Conservation (phyloP, 2,797 vertebrate species). For the Oryzias sinensis region DNA sequence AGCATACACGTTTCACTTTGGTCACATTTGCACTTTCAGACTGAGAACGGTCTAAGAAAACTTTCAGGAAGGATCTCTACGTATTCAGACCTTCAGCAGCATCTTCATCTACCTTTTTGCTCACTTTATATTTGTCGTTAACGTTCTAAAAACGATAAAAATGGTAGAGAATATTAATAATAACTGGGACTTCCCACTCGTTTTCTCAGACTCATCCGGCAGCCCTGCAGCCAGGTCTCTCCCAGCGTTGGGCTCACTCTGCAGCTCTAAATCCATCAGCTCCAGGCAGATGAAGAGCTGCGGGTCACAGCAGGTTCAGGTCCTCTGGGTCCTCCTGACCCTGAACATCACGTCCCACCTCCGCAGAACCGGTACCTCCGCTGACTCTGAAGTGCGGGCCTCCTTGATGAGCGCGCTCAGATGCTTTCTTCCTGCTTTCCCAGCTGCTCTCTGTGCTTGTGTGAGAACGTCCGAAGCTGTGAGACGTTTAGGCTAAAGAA, state of each 20-base stretch:
- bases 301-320: constrained; percentile 7
- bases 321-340: constrained; percentile 7
- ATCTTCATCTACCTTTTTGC: too few relatives aligned
- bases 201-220: constrained; percentile 1
- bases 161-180: too few relatives aligned
- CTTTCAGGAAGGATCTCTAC: too few relatives aligned
- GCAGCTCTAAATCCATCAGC: constrained; percentile 13
- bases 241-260: constrained; percentile 8
- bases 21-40: too few relatives aligned
- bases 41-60: too few relatives aligned
- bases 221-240: neutral
- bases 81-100: too few relatives aligned
- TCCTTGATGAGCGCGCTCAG: constrained; percentile 8
- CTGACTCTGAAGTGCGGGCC: constrained; percentile 7
- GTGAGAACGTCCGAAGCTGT: neutral
- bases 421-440: constrained; percentile 22
- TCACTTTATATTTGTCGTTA: too few relatives aligned
- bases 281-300: constrained; percentile 19
- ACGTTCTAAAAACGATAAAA: too few relatives aligned
- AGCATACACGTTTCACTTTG: too few relatives aligned
- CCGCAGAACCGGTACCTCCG: constrained; percentile 4
- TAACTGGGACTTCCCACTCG: too few relatives aligned
- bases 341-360: constrained; percentile 28
- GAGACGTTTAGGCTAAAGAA: constrained; percentile 13
- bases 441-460: constrained; percentile 20